Base-by-base conservation (phyloP, 1,140 invertebrate genomes). In the Hesperophylax magnus region DNA sequence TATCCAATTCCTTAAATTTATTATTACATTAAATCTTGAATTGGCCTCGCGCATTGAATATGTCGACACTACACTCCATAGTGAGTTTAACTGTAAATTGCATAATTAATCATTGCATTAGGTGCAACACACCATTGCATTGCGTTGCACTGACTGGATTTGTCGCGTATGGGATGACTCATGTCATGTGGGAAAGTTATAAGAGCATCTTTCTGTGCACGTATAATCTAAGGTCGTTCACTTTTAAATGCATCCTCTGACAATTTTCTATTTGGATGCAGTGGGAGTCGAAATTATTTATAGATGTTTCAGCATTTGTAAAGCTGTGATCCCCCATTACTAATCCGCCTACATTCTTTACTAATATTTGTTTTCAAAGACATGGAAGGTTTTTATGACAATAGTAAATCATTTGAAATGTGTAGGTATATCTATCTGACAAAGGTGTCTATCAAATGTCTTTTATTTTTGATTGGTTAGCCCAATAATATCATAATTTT, bases 151-250 rank as follows among this genome's bases (percentile, higher is more conserved):
- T 20, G 15, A 18, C 56, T 14, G 5, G n/a, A 14, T 22, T 22
- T 58, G 56, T 11, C 56, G n/a, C n/a, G n/a, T 20, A 17, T 31
- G 11, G 39, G 39, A 17, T 65, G 61, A 65, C 24, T 65, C 39
- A 14, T 27, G 5, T 27, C 58, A 61, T 31, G 24, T 65, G 24
- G 24, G 61, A 31, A 65, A 58, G 20, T n/a, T 58, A 18, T 58
- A 22, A 8, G n/a, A 6, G n/a, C 20, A 22, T 18, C n/a, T 58
- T n/a, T 8, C n/a, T 31, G 17, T 65, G 61, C n/a, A 27, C 15
- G 24, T 31, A 27, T 65, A 58, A 7, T 65, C 24, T 65, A 24
- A 65, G 61, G 61, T 65, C 61, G 61, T 65, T 65, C 7, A 65
- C 24, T 65, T 31, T 65, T 65, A 65, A 65, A 27, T 31, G 61